Percentiles rank a stretch among this genome's conserved stretches.
phyloP scores from a whole-genome alignment of 2,113 vertebrate genomes.

The Nettapus auritus region DNA sequence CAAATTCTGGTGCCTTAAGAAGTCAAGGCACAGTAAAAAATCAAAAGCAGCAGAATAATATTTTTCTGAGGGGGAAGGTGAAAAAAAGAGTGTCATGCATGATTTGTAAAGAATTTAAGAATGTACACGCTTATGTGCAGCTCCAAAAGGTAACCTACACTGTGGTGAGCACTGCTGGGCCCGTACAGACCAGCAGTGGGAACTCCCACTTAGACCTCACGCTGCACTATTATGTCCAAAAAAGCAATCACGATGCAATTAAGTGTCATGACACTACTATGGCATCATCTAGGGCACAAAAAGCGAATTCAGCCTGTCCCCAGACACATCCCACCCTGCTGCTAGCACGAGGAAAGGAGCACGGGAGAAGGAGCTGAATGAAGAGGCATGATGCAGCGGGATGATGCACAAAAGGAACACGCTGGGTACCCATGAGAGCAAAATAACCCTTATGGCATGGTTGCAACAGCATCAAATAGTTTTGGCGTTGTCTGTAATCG shows the following conservation, averaged over 20 bases:
- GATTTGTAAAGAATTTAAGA: neutral
- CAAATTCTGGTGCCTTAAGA: slow-evolving; percentile 14
- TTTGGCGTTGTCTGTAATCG: neutral
- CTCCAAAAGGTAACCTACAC: neutral
- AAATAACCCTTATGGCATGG: neutral
- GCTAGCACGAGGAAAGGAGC: neutral
- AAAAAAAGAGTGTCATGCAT: neutral
- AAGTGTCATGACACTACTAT: neutral
- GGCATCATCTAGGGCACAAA: neutral
- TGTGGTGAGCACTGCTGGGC: neutral
- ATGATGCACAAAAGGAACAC: neutral
- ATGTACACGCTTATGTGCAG: neutral
- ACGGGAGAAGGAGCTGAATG: fast-evolving
- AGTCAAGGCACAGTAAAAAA: neutral
- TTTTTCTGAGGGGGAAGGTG: neutral
- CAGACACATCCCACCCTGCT: neutral
- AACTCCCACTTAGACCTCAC: neutral
- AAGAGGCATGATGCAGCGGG: neutral
- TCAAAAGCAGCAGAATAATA: neutral
- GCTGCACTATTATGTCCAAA: neutral
- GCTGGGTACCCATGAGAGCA: neutral
- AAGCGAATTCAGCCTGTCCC: neutral
- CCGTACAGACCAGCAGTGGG: neutral
- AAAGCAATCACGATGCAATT: neutral
- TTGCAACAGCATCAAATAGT: neutral